These are phyloP conservation scores for Torymus tubicola DNA, from an alignment of 2,888 invertebrate species.

Conservation along the genomic window DNA sequence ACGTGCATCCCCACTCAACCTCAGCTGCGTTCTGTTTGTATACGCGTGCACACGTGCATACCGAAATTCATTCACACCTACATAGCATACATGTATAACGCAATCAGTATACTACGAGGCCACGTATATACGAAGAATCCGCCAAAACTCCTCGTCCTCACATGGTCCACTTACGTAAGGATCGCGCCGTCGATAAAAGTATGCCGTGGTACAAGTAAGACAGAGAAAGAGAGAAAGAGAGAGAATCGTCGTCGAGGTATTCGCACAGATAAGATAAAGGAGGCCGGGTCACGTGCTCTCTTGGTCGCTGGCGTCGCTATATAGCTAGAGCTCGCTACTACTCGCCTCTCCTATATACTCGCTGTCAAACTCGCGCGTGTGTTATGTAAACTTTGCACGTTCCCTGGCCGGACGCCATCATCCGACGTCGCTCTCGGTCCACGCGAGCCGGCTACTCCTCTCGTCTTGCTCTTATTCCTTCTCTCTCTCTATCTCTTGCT, in stretches of 20 bases:
- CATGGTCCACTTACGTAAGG: conserved; percentile 66
- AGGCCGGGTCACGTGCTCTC: conserved; percentile 67
- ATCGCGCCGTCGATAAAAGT: not conserved
- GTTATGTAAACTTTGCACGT: conserved; percentile 74
- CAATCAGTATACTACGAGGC: too few relatives aligned
- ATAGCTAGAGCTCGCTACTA: conserved; percentile 64
- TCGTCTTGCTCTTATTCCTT: not conserved
- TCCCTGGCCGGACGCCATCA: conserved; percentile 69
- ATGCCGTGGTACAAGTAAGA: not conserved
- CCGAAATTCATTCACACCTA: not conserved
- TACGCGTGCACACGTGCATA: not conserved
- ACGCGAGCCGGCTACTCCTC: conserved; percentile 5
- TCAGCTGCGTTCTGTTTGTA: not conserved
- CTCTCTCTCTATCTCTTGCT: conserved; percentile 4
- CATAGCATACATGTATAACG: not conserved
- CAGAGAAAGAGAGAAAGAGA: not conserved
- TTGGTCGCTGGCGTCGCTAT: conserved; percentile 62
- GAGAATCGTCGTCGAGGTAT: conserved; percentile 63
- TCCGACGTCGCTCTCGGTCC: conserved; percentile 30
- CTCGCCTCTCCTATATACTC: not conserved
- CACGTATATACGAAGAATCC: not conserved
- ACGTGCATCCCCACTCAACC: not conserved
- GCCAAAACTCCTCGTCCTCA: not conserved
- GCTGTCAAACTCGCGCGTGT: conserved; percentile 37
- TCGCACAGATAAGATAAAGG: conserved; percentile 69